A percentile compares a stretch with the other conserved stretches of the same genome.
These are phyloP conservation scores for Trochalopteron elliotii DNA, from an alignment of 2,113 vertebrate genomes.

Conservation along the genomic window DNA sequence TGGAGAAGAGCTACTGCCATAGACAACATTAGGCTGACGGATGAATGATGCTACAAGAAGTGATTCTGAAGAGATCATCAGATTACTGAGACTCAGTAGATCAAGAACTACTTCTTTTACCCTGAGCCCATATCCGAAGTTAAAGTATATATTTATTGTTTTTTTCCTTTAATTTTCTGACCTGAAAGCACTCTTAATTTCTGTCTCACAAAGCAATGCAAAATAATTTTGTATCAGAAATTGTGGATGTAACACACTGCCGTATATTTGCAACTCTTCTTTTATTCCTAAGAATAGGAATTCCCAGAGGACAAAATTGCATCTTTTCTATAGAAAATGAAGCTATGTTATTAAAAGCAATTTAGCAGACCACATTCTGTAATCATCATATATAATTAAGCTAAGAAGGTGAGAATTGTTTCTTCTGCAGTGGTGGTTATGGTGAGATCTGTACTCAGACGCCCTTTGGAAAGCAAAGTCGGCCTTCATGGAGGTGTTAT, in stretches of 20 bases:
- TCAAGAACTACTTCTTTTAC: conserved; percentile 71
- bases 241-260: conserved; percentile 68
- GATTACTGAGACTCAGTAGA: conserved; percentile 68
- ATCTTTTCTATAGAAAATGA: conserved; percentile 16
- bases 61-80: conserved; percentile 57
- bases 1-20: conserved; percentile 90
- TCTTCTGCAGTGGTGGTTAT: not conserved
- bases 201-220: conserved; percentile 66
- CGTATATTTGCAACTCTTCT: conserved; percentile 14
- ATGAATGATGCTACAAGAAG: conserved; percentile 62
- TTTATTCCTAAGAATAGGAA: conserved; percentile 29
- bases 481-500: not conserved
- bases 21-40: conserved; percentile 43
- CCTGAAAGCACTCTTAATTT: conserved; percentile 74
- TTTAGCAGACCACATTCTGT: not conserved
- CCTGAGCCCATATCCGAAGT: conserved; percentile 60
- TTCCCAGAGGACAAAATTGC: not conserved
- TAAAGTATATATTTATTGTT: conserved; percentile 79
- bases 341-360: not conserved
- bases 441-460: not conserved
- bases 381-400: not conserved
- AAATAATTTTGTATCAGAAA: conserved; percentile 59
- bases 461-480: not conserved
- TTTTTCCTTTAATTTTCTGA: conserved; percentile 54
- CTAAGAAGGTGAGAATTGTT: not conserved